Percentiles rank a stretch among this genome's conserved stretches.
These are phyloP conservation scores for Macropis europaea DNA, from an alignment of 2,888 invertebrate genomes.

Conservation along the genomic window DNA sequence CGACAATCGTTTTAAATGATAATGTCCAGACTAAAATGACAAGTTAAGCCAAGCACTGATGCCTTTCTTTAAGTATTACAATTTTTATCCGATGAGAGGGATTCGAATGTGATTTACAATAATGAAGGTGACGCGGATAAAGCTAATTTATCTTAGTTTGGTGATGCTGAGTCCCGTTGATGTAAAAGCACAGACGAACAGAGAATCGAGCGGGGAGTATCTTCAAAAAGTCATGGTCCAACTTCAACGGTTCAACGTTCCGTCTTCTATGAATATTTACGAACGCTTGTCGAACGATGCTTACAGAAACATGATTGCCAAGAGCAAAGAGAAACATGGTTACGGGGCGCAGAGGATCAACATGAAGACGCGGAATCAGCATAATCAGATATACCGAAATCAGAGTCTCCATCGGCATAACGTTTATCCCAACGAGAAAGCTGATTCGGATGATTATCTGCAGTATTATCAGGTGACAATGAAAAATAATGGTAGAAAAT, in stretches of 20 bases:
- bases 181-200: constrained; percentile 34
- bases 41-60: background rate
- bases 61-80: background rate
- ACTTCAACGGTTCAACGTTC: constrained; percentile 65
- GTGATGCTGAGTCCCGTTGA: constrained; percentile 34
- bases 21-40: too few relatives aligned
- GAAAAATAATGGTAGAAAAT: too few relatives aligned
- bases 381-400: constrained; percentile 12
- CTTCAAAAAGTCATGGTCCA: constrained; percentile 69
- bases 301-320: constrained; percentile 11
- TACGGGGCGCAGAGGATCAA: constrained; percentile 26
- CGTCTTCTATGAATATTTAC: constrained; percentile 25
- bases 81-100: background rate
- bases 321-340: background rate
- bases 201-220: constrained; percentile 71
- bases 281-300: background rate
- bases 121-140: constrained; percentile 30
- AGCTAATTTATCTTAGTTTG: constrained; percentile 39
- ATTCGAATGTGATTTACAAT: background rate
- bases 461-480: constrained; percentile 55
- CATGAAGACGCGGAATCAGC: background rate
- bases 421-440: constrained; percentile 2
- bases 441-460: constrained; percentile 10
- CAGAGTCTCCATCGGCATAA: constrained; percentile 14
- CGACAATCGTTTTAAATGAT: background rate